These are phyloP conservation scores for Sinosuthora webbiana DNA, from an alignment of 2,113 vertebrate genomes.

Conservation along the genomic window DNA sequence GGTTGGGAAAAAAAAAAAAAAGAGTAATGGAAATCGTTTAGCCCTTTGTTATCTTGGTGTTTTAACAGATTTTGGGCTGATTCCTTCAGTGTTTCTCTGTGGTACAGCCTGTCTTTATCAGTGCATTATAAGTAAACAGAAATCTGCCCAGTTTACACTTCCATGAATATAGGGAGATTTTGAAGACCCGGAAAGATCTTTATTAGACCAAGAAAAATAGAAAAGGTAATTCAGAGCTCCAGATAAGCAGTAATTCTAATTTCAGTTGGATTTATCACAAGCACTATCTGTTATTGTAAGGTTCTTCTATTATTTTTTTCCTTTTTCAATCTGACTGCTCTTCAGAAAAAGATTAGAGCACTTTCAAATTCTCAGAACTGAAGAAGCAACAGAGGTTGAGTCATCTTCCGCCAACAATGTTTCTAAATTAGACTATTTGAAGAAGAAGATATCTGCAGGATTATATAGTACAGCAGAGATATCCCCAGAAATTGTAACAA, in stretches of 20 bases:
- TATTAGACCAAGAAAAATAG: background rate
- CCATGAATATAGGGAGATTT: background rate
- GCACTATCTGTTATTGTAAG: background rate
- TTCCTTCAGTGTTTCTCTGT: background rate
- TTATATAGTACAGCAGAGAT: slow-evolving; percentile 48
- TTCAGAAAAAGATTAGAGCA: slow-evolving; percentile 34
- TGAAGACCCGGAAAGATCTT: background rate
- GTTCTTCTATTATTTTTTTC: background rate
- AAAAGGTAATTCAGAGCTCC: background rate
- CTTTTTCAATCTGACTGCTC: slow-evolving; percentile 18
- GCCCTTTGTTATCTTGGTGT: background rate
- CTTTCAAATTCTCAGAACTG: slow-evolving; percentile 34
- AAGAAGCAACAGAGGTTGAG: slow-evolving; percentile 53
- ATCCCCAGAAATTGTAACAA: slow-evolving; percentile 46
- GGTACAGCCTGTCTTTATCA: background rate
- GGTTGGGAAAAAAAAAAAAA: background rate
- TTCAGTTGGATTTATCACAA: slow-evolving; percentile 23
- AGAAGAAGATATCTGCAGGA: slow-evolving; percentile 48
- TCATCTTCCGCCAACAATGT: slow-evolving; percentile 58
- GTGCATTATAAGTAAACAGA: background rate
- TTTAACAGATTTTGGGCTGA: background rate
- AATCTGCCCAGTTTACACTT: background rate
- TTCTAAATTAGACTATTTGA: slow-evolving; percentile 62
- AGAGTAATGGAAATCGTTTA: background rate
- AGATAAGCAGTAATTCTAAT: background rate